phyloP scores from a whole-genome alignment of 2,113 vertebrate genomes.

The Canis aureus region DNA sequence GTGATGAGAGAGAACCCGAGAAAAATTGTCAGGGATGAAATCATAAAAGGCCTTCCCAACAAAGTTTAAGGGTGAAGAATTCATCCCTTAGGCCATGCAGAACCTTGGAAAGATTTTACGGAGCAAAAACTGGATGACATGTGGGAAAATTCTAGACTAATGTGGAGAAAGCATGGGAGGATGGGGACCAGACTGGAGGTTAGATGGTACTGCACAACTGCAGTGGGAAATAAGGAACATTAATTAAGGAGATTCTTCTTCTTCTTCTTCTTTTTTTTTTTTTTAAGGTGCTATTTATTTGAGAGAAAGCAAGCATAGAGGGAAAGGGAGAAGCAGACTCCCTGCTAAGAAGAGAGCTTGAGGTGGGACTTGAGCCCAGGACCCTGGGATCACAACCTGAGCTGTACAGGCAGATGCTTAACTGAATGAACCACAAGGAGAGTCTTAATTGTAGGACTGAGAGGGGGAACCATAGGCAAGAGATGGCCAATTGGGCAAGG shows the following conservation, averaged over 20 bases:
- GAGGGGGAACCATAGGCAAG: not conserved
- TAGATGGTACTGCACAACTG: fast-evolving
- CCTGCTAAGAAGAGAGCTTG: no score
- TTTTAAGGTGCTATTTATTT: no score
- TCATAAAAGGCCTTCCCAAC: not conserved
- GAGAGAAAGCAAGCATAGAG: no score
- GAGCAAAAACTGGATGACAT: fast-evolving
- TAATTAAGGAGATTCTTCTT: no score
- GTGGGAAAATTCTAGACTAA: not conserved
- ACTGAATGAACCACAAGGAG: no score
- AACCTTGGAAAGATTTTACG: not conserved
- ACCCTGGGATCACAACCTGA: no score
- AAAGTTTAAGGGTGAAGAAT: not conserved
- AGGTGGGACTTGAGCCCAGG: no score
- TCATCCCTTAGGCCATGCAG: not conserved
- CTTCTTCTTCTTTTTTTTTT: no score
- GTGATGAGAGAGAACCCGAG: not conserved
- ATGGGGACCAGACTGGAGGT: not conserved
- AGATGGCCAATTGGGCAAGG: not conserved
- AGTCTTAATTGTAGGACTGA: fast-evolving
- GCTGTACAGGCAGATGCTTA: no score
- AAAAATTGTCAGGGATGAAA: not conserved
- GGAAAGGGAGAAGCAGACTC: no score
- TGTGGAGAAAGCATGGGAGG: not conserved
- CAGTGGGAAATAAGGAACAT: not conserved